Base-by-base conservation (phyloP, 1,140 invertebrate species). In the Melipona quadrifasciata region DNA sequence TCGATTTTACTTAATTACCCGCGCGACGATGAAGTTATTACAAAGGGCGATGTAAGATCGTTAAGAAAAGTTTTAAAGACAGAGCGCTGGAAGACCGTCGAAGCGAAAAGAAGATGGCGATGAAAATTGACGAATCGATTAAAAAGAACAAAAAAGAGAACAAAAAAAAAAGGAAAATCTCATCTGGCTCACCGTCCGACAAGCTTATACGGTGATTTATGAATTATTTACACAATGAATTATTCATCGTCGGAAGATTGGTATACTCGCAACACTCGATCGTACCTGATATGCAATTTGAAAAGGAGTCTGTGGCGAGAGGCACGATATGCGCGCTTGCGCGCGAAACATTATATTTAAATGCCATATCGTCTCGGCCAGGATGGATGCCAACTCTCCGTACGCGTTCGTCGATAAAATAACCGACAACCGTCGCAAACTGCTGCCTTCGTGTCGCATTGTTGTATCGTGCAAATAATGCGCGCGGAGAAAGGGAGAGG, bases 181-280 rank as follows among this genome's bases (percentile, higher is more conserved):
- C 51, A 31, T 64, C 76, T 76, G 79, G 31, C 61, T 88, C 78
- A 39, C 17, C 76, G 85, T 57, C 53, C 64, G 67, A 19, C 85
- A 64, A 58, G 81, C 79, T 84, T 64, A 79, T 76, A 79, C 72
- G 27, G 80, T 53, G 86, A 90, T 90, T 90, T 90, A 90, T 90
- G 89, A 90, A 90, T 90, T 90, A 90, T 90, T 90, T 90, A 90
- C 89, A 87, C 88, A 90, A 90, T 90, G 89, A 90, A 90, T 90
- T 79, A 90, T 90, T 90, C 89, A 90, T 86, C 88, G 89, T 71
- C 83, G 82, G 83, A 90, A 90, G 89, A 90, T 90, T 90, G 89
- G 88, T 90, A 87, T 82, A 90, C 83, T 90, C 89, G 87, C 89
- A 80, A 90, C 89, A 87, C 86, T 90, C 89, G 89, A 90, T 90